A percentile compares a stretch with the other conserved stretches of the same genome.
phyloP scores from a whole-genome alignment of 2,113 vertebrate species.

The Osmerus mordax region DNA sequence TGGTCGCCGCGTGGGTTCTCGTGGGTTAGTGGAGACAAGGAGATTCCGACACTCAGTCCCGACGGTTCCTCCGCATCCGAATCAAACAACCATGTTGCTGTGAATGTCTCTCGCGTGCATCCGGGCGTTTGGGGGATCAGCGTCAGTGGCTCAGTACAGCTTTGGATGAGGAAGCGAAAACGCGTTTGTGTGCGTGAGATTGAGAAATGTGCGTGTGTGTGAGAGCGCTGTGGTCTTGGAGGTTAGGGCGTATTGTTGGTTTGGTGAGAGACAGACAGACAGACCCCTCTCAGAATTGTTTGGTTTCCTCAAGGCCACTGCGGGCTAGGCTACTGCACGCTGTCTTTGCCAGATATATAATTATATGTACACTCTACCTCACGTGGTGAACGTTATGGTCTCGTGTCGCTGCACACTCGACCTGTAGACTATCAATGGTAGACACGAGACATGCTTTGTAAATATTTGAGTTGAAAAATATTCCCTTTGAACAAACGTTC shows the following conservation, averaged over 20 bases:
- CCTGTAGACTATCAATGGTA: no score
- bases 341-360: background rate
- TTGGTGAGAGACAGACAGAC: background rate
- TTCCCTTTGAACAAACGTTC: no score
- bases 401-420: no score
- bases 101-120: background rate
- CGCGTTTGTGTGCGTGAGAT: background rate
- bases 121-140: background rate
- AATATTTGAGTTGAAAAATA: no score
- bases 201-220: background rate
- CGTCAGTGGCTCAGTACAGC: background rate
- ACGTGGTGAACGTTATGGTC: background rate
- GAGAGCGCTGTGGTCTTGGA: background rate
- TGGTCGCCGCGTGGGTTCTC: background rate
- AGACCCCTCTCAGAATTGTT: background rate
- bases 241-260: background rate
- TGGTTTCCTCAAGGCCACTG: background rate
- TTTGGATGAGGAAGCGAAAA: background rate
- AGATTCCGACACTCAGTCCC: background rate
- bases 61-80: background rate
- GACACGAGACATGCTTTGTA: no score
- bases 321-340: background rate
- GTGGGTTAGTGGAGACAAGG: no score
- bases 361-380: background rate
- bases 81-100: background rate